Evolutionary conservation across 2,113 vertebrate genomes (phyloP).

Genomic region (Pachyramphus minor): DNA sequence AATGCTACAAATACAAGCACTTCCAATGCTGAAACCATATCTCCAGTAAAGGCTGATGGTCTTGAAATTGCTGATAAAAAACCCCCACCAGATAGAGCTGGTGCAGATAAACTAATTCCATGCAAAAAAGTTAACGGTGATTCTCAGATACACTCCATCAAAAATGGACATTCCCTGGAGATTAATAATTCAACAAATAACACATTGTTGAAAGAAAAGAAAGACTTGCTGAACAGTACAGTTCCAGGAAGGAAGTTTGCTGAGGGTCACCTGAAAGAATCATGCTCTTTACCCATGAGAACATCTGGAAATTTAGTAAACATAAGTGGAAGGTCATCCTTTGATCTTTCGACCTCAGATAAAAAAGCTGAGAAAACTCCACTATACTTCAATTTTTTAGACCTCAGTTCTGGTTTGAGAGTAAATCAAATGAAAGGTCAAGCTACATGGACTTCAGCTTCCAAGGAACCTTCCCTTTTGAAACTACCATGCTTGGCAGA

Average conservation of each 20-base stretch:
- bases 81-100: neutral
- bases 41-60: constrained; percentile 1
- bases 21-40: neutral
- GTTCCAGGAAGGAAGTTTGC: constrained; percentile 56
- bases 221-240: constrained; percentile 10
- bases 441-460: constrained; percentile 34
- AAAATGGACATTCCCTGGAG: neutral
- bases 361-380: constrained; percentile 71
- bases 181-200: constrained; percentile 36
- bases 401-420: constrained; percentile 48
- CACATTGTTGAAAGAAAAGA: constrained; percentile 49
- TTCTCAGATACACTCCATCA: constrained; percentile 19
- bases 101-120: neutral
- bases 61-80: neutral
- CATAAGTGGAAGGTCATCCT: constrained; percentile 66
- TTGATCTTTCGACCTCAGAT: constrained; percentile 71
- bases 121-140: neutral
- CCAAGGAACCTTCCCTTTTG: constrained; percentile 37
- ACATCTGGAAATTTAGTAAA: constrained; percentile 66
- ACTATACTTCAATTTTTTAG: constrained; percentile 53
- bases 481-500: constrained; percentile 28
- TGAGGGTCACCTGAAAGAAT: constrained; percentile 66
- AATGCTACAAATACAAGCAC: neutral
- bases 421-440: constrained; percentile 70
- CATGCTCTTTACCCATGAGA: constrained; percentile 59